phyloP scores from a whole-genome alignment of 2,113 vertebrate genomes.

The Gallinago jamesoni region DNA sequence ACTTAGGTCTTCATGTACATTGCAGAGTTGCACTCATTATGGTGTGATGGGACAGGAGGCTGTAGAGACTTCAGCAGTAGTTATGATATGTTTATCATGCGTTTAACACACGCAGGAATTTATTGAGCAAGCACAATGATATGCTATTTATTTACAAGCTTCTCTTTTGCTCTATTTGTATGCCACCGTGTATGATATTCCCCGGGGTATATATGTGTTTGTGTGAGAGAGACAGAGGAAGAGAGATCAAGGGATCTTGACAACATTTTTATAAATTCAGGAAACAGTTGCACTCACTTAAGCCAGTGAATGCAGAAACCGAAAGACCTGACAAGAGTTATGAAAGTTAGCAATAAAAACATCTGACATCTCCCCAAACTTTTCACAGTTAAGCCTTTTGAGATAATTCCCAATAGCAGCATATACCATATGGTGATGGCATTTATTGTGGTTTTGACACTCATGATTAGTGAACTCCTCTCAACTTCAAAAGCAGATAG shows the following conservation, averaged over 20 bases:
- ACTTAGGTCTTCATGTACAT: neutral
- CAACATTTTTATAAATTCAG: constrained; percentile 48
- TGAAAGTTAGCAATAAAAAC: neutral
- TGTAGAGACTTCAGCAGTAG: constrained; percentile 18
- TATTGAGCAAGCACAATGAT: constrained; percentile 20
- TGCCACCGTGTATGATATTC: neutral
- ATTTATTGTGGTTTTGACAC: constrained; percentile 54
- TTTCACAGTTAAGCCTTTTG: neutral
- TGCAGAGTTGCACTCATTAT: neutral
- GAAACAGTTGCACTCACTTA: constrained; percentile 30
- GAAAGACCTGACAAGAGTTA: constrained; percentile 50
- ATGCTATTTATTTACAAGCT: constrained; percentile 24
- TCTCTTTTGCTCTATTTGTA: neutral
- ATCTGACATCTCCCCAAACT: neutral
- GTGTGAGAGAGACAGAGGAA: neutral
- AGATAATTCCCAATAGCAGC: constrained; percentile 48
- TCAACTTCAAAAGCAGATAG: constrained; percentile 15
- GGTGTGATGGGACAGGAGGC: neutral
- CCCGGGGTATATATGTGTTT: neutral
- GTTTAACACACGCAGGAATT: constrained; percentile 1
- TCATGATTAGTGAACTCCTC: constrained; percentile 35
- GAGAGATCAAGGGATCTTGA: constrained; percentile 34
- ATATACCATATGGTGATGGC: constrained; percentile 19
- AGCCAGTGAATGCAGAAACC: constrained; percentile 32
- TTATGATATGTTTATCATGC: constrained; percentile 7